Evolutionary conservation across 92 coral and sea anemone genomes (phyloP), one percentile per base, ranked within the genome.

Genomic region (Nematostella vectensis): DNA sequence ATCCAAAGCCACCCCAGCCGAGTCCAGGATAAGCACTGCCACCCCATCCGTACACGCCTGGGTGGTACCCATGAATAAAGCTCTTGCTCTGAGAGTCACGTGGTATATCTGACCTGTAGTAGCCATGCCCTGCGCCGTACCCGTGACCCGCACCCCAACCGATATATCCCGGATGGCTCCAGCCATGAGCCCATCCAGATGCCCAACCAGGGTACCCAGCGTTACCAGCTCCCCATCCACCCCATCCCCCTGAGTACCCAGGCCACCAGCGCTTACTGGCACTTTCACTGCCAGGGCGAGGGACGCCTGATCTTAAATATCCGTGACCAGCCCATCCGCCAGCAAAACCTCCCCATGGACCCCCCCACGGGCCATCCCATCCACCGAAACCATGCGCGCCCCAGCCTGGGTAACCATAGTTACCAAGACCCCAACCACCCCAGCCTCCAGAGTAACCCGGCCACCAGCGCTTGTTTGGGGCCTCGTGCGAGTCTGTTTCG

Each of bases 181-280:
- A 58, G 11, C 62, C 72, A 22, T 63, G 45, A 28, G 72, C 72
- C 60, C 73, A 64, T 1, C 91, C 91, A 31, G 82, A 62, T 0
- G 96, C 94, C 83, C 95, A 82, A 28, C 97, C 97, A 0, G 80
- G 87, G 25, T 78, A 83, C 1, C 96, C 96, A 30, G 60, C 50
- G 43, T 83, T 78, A 11, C 88, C 93, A 37, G 57, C 54, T 6
- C 94, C 96, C 87, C 93, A 79, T 0, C 88, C 88, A 27, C 94
- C 96, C 86, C 94, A 80, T n/a, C 97, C 97, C 11, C 87, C 89
- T 62, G 80, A 72, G 30, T 82, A 78, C 18, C 95, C 95, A 11
- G 95, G 88, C 94, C 94, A 85, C 94, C 94, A 85, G 29, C 94
- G 79, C 56, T 84, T 84, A 50, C 31, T 62, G 2, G 72, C 79